Evolutionary conservation across 2,113 vertebrate species (phyloP).

Genomic region (Coregonus clupeaformis): DNA sequence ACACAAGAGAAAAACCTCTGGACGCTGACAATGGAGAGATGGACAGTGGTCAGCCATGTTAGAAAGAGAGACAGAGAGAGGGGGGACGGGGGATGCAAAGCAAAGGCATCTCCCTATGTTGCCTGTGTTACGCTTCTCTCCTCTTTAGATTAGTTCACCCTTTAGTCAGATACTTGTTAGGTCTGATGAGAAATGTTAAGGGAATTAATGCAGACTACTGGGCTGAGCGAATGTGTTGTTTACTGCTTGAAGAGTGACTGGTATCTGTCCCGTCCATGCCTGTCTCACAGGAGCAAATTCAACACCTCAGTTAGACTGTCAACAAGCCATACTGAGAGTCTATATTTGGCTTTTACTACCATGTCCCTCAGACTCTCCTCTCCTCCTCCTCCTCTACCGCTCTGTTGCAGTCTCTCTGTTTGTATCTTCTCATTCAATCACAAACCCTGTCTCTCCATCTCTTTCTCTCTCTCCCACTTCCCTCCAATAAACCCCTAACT

Average conservation of each 20-base stretch:
- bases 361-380: background rate
- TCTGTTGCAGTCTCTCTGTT: background rate
- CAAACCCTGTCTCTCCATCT: background rate
- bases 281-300: background rate
- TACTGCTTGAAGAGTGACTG: background rate
- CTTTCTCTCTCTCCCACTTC: background rate
- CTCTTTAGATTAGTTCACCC: background rate
- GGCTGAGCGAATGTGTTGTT: background rate
- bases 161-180: background rate
- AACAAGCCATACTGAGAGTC: background rate
- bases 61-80: background rate
- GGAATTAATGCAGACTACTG: background rate
- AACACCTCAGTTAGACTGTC: background rate
- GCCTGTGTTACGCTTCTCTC: background rate
- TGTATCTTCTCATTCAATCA: background rate
- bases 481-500: slow-evolving; percentile 16
- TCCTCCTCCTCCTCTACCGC: background rate
- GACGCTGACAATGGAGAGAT: background rate
- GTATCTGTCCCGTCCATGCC: background rate
- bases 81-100: background rate
- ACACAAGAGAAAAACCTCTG: slow-evolving; percentile 34
- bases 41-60: background rate
- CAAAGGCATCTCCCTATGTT: background rate
- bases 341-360: slow-evolving; percentile 5
- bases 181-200: background rate